Conservation (phyloP, 2,113 vertebrate genomes). For the Arenaria interpres region DNA sequence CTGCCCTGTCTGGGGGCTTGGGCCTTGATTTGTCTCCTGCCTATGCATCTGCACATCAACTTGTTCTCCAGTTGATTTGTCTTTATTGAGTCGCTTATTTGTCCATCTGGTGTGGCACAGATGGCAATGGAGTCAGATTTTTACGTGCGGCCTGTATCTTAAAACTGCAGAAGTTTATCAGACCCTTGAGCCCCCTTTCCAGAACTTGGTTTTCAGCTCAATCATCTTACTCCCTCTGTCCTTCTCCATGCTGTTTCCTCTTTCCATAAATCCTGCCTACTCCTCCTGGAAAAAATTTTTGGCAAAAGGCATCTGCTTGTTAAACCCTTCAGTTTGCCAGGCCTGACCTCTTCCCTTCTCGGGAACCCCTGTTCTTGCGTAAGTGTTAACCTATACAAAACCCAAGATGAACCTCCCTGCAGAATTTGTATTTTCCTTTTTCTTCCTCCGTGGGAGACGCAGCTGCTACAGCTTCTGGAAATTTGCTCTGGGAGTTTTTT, state of each 20-base stretch:
- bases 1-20: not conserved
- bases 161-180: not conserved
- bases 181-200: not conserved
- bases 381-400: rapidly evolving
- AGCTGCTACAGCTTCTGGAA: not conserved
- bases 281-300: not conserved
- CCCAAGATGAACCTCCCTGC: not conserved
- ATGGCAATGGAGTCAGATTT: not conserved
- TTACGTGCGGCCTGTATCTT: not conserved
- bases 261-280: not conserved
- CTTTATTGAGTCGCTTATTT: not conserved
- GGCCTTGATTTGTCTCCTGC: not conserved
- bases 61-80: not conserved
- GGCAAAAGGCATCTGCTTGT: not conserved
- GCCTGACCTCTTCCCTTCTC: not conserved
- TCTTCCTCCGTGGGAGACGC: not conserved
- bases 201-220: not conserved
- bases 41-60: not conserved
- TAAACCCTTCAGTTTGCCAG: not conserved
- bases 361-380: not conserved
- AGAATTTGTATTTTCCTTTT: not conserved
- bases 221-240: not conserved
- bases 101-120: not conserved
- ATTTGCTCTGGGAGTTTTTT: not conserved
- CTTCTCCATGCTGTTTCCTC: not conserved